Evolutionary conservation across 1,140 invertebrate species (phyloP), one percentile per base, ranked within the genome.

Genomic region (Brevipalpus yothersi): DNA sequence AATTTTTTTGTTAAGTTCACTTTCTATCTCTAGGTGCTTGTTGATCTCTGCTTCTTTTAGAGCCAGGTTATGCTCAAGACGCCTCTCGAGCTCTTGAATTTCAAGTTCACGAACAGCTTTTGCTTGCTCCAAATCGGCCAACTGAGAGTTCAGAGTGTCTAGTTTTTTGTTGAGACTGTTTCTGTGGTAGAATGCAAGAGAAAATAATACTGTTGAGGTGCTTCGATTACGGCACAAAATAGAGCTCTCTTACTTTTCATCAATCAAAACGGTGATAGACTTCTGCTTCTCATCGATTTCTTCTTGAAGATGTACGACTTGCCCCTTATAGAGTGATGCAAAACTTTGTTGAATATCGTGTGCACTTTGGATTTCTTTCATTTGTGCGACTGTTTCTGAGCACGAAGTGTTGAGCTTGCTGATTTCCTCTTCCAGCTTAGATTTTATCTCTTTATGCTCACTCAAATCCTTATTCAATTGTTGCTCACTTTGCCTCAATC

Each of bases 31-130:
- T 58, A 82, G 80, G 59, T 83, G 68, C 58, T 79, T 74, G 68
- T 78, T 79, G 19, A 90, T 70, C 1, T 78, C 67, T 23, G 78
- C 77, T 64, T 94, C 89, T 68, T 88, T 86, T 53, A 80, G 75
- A 42, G 75, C 76, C 39, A 92, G 68, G 65, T 96, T 91, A 65
- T 79, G 79, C 66, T 86, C 80, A 70, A 91, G 86, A 69, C 88
- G 83, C 10, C 81, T 77, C 56, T 84, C 70, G 42, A 87, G 77
- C 69, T 96, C 90, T 68, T 91, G 87, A 63, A 91, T 79, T 72
- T 98, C 92, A 54, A 94, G 69, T 68, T 96, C 79, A 66, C 93
- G 86, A 79, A 95, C 89, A 0, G 88, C 92, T 68, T 91, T 89
- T 69, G 96, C 91, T 69, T 95, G 95, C 68, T 98, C 91, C 10